Evolutionary conservation across 2,797 vertebrate genomes (phyloP).

Genomic region (Argentina silus): DNA sequence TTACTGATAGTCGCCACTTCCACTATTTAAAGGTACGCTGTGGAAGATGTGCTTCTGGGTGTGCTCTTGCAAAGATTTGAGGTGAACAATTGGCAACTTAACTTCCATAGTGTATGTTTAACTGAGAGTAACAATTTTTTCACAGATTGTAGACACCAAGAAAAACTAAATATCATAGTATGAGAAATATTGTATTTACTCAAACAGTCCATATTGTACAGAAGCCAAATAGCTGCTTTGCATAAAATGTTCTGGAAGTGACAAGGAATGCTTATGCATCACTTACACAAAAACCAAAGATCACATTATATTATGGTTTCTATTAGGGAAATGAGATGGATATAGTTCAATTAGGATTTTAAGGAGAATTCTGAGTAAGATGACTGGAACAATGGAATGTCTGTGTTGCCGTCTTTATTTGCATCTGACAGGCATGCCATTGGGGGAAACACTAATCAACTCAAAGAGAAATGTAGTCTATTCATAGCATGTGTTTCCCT

Average conservation of each 20-base stretch:
- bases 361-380: slow-evolving; percentile 18
- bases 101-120: neutral
- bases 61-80: too few relatives aligned
- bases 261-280: neutral
- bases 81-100: too few relatives aligned
- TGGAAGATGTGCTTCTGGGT: too few relatives aligned
- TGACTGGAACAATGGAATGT: slow-evolving; percentile 18
- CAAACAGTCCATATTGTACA: neutral
- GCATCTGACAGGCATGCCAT: slow-evolving; percentile 26
- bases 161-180: neutral
- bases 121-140: neutral
- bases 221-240: neutral
- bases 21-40: too few relatives aligned
- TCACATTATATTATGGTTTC: neutral
- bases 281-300: neutral
- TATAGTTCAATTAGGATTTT: slow-evolving; percentile 4
- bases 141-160: neutral
- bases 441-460: slow-evolving; percentile 8
- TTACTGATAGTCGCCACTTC: too few relatives aligned
- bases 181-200: neutral
- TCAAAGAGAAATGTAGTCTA: slow-evolving; percentile 24
- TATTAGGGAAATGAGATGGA: slow-evolving; percentile 20
- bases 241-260: neutral
- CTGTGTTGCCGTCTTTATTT: slow-evolving; percentile 24
- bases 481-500: slow-evolving; percentile 13